Base-by-base conservation (phyloP, 2,888 invertebrate species). In the Eretmocerus hayati region DNA sequence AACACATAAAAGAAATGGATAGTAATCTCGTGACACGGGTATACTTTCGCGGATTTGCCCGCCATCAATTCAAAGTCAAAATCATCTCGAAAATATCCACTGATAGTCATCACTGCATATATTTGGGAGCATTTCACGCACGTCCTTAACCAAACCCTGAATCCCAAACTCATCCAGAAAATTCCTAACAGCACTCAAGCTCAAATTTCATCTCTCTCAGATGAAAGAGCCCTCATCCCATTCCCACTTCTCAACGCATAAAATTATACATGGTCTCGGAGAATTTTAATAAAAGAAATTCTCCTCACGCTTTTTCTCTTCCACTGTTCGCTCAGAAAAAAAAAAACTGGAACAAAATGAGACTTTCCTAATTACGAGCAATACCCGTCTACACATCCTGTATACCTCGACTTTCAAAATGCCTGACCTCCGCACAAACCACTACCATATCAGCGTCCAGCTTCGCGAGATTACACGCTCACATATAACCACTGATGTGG, bases 241-340 rank as follows among this genome's bases (percentile, higher is more conserved):
- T 33, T 16, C 15, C 30, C 8, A 8, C 43, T 45, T 46, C 21
- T 3, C 16, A 18, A 13, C 21, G 21, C 19, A 16, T 40, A 6
- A 35, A 47, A 37, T 48, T 48, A 38, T 37, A 32, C 48, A 32
- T 42, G n/a, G 13, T 19, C 23, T 19, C 36, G 18, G 31, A 35
- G 49, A 49, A 49, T 49, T 49, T 49, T 49, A 49, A 49, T 49
- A 32, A 40, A 45, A 45, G 31, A 45, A 43, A 48, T 22, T 49
- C 36, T 32, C 42, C 26, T n/a, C n/a, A n/a, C n/a, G n/a, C n/a
- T n/a, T n/a, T 21, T 13, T 30, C 13, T 8, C 30, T 9, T 8
- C 8, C 8, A 30, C 8, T 9, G 13, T 9, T 30, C 8, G 13
- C 13, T 30, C 30, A 30, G 13, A 30, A 30, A 30, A 30, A 30